These are phyloP conservation scores for Pseudochirops corinnae DNA, from an alignment of 2,797 vertebrate species.

Conservation along the genomic window DNA sequence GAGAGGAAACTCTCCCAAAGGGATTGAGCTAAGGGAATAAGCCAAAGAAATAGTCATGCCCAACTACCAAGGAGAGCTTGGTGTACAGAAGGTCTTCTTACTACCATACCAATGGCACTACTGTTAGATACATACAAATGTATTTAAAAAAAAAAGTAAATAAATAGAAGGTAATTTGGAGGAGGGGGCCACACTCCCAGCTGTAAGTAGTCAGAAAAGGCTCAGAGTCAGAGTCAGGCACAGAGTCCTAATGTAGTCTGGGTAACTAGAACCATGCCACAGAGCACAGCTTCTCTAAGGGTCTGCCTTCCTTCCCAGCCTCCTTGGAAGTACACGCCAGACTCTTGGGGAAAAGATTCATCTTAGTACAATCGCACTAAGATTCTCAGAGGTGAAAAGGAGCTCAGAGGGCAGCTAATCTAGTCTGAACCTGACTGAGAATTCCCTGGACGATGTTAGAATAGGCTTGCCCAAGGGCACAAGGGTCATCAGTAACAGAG, in stretches of 20 bases:
- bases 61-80: background rate
- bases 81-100: background rate
- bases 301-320: background rate
- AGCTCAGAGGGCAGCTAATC: background rate
- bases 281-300: background rate
- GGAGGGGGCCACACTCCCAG: too few relatives aligned
- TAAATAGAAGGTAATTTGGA: background rate
- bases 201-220: background rate
- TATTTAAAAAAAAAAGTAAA: background rate
- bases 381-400: background rate
- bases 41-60: background rate
- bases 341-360: background rate
- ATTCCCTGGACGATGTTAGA: too few relatives aligned
- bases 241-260: background rate
- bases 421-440: background rate
- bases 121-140: background rate
- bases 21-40: background rate
- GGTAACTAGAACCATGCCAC: background rate
- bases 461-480: background rate
- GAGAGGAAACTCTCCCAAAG: background rate
- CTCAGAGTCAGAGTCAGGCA: too few relatives aligned
- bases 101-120: background rate
- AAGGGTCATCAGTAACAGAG: background rate
- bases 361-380: background rate
- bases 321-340: background rate